phyloP scores from a whole-genome alignment of 2,888 invertebrate species.

The Lepidocyrtinus sp. region DNA sequence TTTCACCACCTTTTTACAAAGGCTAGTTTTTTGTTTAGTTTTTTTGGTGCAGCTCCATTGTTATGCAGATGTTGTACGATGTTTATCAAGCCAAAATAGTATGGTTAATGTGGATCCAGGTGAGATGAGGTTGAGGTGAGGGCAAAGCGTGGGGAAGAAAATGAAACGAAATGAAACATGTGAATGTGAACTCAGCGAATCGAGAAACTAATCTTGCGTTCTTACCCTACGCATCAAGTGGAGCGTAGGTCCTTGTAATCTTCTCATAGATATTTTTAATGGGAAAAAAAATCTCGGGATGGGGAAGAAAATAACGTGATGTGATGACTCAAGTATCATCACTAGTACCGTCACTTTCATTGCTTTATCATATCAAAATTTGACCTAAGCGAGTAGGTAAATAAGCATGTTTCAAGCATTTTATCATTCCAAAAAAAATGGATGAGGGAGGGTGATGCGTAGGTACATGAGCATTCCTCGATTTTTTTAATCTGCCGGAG shows the following conservation, averaged over 20 bases:
- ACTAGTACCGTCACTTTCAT: slow-evolving; percentile 19
- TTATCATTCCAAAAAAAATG: slow-evolving; percentile 2
- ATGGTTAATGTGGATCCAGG: not conserved
- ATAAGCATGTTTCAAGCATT: not conserved
- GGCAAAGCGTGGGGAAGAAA: slow-evolving; percentile 1
- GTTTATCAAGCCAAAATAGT: slow-evolving; percentile 24
- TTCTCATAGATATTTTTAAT: slow-evolving; percentile 1
- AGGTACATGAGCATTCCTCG: slow-evolving; percentile 3
- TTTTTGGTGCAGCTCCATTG: not conserved
- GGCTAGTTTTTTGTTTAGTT: not conserved
- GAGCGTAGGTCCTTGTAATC: not conserved
- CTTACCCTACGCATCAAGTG: slow-evolving; percentile 2
- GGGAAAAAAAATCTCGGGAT: not conserved
- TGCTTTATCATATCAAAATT: slow-evolving; percentile 10
- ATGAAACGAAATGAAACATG: not conserved
- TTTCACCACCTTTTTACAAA: slow-evolving; percentile 2
- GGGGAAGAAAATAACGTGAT: slow-evolving; percentile 3
- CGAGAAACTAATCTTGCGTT: slow-evolving; percentile 11
- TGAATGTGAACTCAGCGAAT: slow-evolving; percentile 10
- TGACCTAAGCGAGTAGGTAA: slow-evolving; percentile 5
- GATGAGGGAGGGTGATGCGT: slow-evolving; percentile 4
- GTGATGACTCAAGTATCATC: slow-evolving; percentile 44
- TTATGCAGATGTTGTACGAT: slow-evolving; percentile 6
- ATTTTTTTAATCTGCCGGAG: slow-evolving; percentile 6
- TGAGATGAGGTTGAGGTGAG: slow-evolving; percentile 2